A percentile compares a stretch with the other conserved stretches of the same genome.
Evolutionary conservation across 30 jellyfish, hydroid and myxozoan genomes (phyloP).

Genomic region (Pseudorhiza aurosa): DNA sequence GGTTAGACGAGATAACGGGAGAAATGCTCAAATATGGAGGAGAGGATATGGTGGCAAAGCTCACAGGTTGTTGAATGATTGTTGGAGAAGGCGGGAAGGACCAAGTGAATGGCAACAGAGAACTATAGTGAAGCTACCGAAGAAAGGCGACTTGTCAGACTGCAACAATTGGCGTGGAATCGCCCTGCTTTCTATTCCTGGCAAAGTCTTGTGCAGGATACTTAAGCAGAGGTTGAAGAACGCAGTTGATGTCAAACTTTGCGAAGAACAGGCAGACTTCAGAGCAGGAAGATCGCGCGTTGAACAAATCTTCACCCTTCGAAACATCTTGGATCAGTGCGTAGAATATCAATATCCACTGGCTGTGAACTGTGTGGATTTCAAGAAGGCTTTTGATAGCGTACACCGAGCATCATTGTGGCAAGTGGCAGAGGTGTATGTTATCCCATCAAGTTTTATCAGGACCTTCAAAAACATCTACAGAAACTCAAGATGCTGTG

Average conservation of each 20-base stretch:
- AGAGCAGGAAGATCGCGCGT: neutral
- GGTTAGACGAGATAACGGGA: slow-evolving; percentile 10
- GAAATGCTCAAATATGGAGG: slow-evolving; percentile 23
- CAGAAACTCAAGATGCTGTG: neutral
- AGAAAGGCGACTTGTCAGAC: neutral
- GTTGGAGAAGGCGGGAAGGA: neutral
- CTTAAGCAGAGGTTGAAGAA: neutral
- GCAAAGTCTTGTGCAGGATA: slow-evolving; percentile 7
- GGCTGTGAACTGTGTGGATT: slow-evolving; percentile 1
- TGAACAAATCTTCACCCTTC: slow-evolving; percentile 9
- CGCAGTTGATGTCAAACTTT: neutral
- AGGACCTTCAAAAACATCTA: neutral
- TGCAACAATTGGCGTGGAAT: slow-evolving; percentile 14
- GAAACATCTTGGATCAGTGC: slow-evolving; percentile 17
- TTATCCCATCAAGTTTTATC: neutral
- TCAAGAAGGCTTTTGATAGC: slow-evolving; percentile 10
- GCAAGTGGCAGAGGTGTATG: neutral
- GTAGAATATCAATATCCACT: neutral
- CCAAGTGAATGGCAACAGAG: neutral
- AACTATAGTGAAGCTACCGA: slow-evolving; percentile 5
- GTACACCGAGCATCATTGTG: slow-evolving; percentile 19
- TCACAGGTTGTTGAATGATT: neutral
- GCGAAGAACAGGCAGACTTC: slow-evolving; percentile 27
- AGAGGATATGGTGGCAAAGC: neutral
- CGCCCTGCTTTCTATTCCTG: neutral